These are phyloP conservation scores for Mnemiopsis leidyi DNA, from an alignment of 37 sponge, comb jelly and placozoan genomes.

Conservation along the genomic window DNA sequence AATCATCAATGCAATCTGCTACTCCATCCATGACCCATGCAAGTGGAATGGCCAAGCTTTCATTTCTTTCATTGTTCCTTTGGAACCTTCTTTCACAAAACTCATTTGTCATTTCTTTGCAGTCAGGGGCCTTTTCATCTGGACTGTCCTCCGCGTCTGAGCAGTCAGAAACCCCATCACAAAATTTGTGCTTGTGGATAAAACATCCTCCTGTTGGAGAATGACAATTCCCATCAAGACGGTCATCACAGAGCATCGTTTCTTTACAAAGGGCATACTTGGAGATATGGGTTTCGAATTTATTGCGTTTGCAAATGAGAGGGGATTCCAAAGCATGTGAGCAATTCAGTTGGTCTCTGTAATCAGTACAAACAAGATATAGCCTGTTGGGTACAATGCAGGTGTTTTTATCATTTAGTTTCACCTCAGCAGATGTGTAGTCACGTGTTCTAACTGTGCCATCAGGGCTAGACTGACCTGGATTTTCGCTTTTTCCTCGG, in stretches of 20 bases:
- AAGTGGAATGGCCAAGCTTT: neutral
- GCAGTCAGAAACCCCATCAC: neutral
- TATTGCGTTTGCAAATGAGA: neutral
- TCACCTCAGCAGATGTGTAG: too few relatives aligned
- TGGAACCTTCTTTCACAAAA: neutral
- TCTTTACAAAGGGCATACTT: neutral
- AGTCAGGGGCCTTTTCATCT: neutral
- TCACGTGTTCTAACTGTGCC: too few relatives aligned
- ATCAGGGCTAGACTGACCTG: too few relatives aligned
- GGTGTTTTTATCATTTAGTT: neutral
- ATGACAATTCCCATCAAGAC: neutral
- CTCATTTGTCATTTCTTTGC: neutral
- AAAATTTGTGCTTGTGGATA: constrained; percentile 18
- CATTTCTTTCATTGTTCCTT: neutral
- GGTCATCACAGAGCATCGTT: neutral
- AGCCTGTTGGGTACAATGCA: neutral
- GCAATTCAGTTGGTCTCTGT: constrained; percentile 17
- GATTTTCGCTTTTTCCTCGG: too few relatives aligned
- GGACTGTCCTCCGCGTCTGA: neutral
- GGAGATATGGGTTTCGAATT: neutral
- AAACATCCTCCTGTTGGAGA: neutral
- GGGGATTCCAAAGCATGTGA: neutral
- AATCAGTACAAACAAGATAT: neutral
- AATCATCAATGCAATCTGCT: neutral
- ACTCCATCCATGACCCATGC: constrained; percentile 16